Base-by-base conservation (phyloP, 2,888 invertebrate species). In the Galerucella calmariensis region DNA sequence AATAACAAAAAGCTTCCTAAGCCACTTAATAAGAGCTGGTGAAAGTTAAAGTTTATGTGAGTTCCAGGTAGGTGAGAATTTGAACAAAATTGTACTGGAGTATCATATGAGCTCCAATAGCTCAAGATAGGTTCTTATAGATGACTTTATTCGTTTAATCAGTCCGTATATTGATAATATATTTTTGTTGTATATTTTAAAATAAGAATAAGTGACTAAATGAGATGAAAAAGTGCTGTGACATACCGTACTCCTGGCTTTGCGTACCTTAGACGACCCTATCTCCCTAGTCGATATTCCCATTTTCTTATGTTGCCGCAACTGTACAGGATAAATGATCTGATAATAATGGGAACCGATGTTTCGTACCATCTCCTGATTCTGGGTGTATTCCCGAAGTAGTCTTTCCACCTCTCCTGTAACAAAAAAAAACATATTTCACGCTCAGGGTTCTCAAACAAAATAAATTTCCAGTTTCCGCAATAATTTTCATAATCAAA, bases 271-370 rank as follows among this genome's bases (percentile, higher is more conserved):
- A 88, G 93, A 92, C 87, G 93, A 92, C 90, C 94, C 94, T 89
- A 95, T 93, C 91, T 96, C 96, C 88, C 97, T 91, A 82, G 97
- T 97, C 83, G 96, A 96, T 88, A 97, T 96, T 89, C 96, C 97
- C 94, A 97, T 95, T 90, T 96, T 96, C 90, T 96, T 95, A 92
- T 97, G 96, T 89, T 97, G 96, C 79, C 96, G 93, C 88, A 96
- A 90, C 91, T 97, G 97, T 83, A 96, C 96, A 81, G 97, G 97
- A 90, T 96, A 97, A 85, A 97, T 96, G 89, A 97, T 96, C 90
- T 97, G 96, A 90, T 96, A 97, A 89, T 94, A 96, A 88, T 96
- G 94, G 79, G 94, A 93, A 83, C 96, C 96, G 89, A 97, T 96
- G 89, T 95, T 95, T 82, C 94, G 93, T 83, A 97, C 95, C 90